A percentile compares a stretch with the other conserved stretches of the same genome.
phyloP scores from a whole-genome alignment of 2,113 vertebrate species.

The Dermatemys mawii region DNA sequence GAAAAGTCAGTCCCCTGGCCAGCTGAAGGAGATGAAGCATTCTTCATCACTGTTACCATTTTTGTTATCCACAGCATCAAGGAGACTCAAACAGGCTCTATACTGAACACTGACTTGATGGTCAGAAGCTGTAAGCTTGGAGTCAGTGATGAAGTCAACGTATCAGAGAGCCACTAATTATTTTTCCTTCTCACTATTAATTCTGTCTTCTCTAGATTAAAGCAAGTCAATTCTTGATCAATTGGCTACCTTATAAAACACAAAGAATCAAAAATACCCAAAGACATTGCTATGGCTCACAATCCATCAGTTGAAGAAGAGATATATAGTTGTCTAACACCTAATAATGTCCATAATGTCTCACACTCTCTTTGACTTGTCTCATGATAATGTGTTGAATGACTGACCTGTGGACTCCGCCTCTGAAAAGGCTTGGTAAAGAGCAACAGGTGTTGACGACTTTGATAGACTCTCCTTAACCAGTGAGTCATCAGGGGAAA shows the following conservation, averaged over 20 bases:
- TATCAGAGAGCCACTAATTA: background rate
- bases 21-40: background rate
- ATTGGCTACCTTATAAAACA: background rate
- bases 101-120: background rate
- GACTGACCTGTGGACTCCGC: background rate
- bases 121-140: background rate
- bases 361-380: background rate
- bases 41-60: background rate
- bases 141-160: background rate
- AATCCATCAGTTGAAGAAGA: background rate
- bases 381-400: background rate
- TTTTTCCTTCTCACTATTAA: background rate
- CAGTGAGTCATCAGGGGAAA: background rate
- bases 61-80: background rate
- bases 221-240: background rate
- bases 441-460: background rate
- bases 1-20: background rate
- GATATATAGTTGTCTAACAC: background rate
- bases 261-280: background rate
- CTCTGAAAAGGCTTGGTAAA: background rate
- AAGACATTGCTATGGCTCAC: background rate
- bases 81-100: background rate
- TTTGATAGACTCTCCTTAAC: background rate
- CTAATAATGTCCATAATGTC: background rate
- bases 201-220: background rate